A percentile compares a stretch with the other conserved stretches of the same genome.
Conservation (phyloP, 2,888 invertebrate genomes). For the Hartigia nigra region DNA sequence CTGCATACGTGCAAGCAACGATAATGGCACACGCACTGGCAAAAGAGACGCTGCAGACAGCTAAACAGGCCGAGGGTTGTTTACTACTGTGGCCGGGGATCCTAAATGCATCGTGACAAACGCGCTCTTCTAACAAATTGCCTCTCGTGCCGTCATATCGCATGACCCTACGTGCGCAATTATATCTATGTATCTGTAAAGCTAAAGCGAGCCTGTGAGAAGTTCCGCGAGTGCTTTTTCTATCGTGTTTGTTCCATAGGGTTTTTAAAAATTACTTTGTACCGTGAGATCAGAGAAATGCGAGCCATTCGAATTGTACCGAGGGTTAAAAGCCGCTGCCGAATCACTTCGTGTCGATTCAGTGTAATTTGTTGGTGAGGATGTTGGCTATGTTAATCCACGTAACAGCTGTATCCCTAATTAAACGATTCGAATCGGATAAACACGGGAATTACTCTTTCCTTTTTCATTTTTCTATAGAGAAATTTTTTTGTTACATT, state of each 20-base stretch:
- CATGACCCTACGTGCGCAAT: neutral
- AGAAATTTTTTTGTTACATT: neutral
- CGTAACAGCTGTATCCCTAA: neutral
- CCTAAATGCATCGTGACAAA: constrained; percentile 50
- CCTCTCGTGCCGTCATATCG: constrained; percentile 41
- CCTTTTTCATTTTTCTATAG: neutral
- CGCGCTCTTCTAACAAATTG: constrained; percentile 49
- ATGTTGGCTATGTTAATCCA: neutral
- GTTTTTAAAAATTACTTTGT: neutral
- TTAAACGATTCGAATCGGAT: neutral
- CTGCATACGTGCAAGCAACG: neutral
- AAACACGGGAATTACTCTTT: neutral
- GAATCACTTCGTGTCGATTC: neutral
- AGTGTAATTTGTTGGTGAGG: neutral
- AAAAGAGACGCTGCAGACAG: neutral
- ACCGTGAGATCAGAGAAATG: constrained; percentile 37
- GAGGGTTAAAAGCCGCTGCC: neutral
- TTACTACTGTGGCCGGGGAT: constrained; percentile 15
- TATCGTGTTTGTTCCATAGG: neutral
- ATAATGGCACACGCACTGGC: neutral
- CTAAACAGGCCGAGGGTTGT: neutral
- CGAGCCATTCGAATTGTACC: neutral
- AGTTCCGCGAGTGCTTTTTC: constrained; percentile 25
- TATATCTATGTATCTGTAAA: constrained; percentile 11
- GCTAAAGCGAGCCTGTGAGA: constrained; percentile 45